Evolutionary conservation across 2,797 vertebrate species (phyloP), one percentile per base, ranked within the genome.

Genomic region (Margarornis squamiger): DNA sequence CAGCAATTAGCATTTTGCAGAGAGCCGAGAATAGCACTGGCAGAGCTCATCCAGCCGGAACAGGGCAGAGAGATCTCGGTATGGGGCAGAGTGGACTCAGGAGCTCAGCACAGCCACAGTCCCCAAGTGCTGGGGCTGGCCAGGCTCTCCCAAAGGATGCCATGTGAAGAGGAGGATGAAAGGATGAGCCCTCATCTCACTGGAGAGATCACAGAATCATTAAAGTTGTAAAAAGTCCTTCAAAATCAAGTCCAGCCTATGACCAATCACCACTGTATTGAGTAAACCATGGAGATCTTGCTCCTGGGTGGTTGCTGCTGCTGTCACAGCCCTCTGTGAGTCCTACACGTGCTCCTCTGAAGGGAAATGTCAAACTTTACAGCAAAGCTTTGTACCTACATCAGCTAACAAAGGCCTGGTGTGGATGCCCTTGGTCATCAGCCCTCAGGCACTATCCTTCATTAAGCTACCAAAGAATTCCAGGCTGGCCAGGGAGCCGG

Each of bases 1-100:
- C 12, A 63, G 97, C 96, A 96, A 97, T 97, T 92, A 97, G 97
- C 95, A 72, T 95, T 88, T 96, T 70, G 91, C 48, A 13, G 86
- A 86, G 96, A 94, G 88, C 73, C 13, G 5, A 20, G 51, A 77
- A 48, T 20, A 46, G 80, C 20, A 1, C 29, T 19, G 79, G 70
- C 14, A 4, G 52, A 57, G 87, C 76, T 85, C 68, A 32, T n/a
- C 14, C 9, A 3, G 86, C 24, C 1, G 22, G 67, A 52, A 29
- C 3, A 6, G 4, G 55, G 65, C 11, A 24, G 43, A 21, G 61
- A 20, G 36, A 23, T 5, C 3, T 45, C 1, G 6, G 63, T 4
- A 0, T 0, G 49, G 71, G 87, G 54, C 72, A 34, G 22, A 6
- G 67, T 0, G 67, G 9, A 19, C 68, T 68, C 5, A 0, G 59